Evolutionary conservation across 1,140 invertebrate genomes (phyloP), one percentile per base, ranked within the genome.

Genomic region (Trachymyrmex septentrionalis): DNA sequence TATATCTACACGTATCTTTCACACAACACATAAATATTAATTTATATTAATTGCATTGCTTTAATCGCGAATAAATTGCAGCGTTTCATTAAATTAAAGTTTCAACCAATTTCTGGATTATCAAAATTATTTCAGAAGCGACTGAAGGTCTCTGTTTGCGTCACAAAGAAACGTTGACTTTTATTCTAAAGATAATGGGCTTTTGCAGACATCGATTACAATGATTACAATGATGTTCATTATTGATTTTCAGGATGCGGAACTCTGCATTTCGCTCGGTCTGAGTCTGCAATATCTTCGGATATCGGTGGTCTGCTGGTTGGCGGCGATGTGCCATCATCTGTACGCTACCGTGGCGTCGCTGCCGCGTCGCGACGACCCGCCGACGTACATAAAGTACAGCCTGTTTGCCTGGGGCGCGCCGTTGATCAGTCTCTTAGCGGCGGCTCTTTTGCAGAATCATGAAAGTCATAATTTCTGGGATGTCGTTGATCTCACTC

Each of bases 241-340:
- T n/a, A 1, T 73, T 1, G 12, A 71, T 53, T 72, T 89, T 27
- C 94, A 97, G 96, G 96, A 97, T 78, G 93, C 96, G 1, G 96
- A 96, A 87, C 90, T 97, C n/a, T 97, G 97, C 89, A 94, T 97
- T 66, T 96, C 96, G 1, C 93, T 97, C 19, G 96, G 96, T 6
- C 95, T 97, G 85, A 96, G 96, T 19, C 93, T 97, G 50, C 96
- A 97, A 73, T 97, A 97, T 87, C 92, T 97, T 4, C 95, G 96
- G 12, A 93, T 97, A 16, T 96, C 96, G 44, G 96, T 96, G 19
- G 95, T 97, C n/a, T 96, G 96, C 64, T 97, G 97, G 97, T 93
- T 96, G 59, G 94, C 96, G 7, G 95, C 95, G 14, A 96, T 96
- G 95, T 96, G 96, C n/a, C 96, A 96, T 92, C 96, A 97, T 88